A percentile compares a stretch with the other conserved stretches of the same genome.
Conservation (phyloP, 2,113 vertebrate genomes). For the Tragulus kanchil region DNA sequence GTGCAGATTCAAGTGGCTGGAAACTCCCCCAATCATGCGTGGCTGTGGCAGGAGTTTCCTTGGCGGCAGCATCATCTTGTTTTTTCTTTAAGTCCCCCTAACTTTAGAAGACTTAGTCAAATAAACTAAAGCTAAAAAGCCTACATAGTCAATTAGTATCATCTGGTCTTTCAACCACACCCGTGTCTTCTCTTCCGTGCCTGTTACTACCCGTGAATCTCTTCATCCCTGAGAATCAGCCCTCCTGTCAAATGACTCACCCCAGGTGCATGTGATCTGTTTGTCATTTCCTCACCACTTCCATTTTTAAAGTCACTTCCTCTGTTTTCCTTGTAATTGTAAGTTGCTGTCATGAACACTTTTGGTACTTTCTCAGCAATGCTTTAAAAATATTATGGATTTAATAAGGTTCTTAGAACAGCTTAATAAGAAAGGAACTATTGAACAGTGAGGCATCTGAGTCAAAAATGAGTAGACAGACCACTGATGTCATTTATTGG, state of each 20-base stretch:
- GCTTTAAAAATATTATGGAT: conserved; percentile 1
- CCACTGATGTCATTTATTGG: background rate
- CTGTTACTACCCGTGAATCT: background rate
- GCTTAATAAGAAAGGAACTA: background rate
- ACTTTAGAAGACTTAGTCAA: background rate
- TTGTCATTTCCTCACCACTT: background rate
- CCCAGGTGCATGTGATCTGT: background rate
- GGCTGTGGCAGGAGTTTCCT: background rate
- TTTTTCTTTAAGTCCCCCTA: background rate
- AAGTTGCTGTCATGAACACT: background rate
- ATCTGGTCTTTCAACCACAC: background rate
- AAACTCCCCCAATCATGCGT: background rate
- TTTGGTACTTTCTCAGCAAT: background rate
- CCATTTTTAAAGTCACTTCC: background rate
- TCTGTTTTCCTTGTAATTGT: background rate
- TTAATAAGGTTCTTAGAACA: background rate
- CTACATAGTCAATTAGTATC: too few species aligned
- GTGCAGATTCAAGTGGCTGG: background rate
- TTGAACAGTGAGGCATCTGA: background rate
- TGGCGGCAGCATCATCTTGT: fast-evolving
- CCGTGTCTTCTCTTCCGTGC: background rate
- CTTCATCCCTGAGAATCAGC: background rate
- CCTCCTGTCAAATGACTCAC: background rate
- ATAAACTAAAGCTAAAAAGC: background rate
- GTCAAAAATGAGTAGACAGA: background rate